phyloP scores from a whole-genome alignment of 2,113 vertebrate genomes.

The Engystomops pustulosus region DNA sequence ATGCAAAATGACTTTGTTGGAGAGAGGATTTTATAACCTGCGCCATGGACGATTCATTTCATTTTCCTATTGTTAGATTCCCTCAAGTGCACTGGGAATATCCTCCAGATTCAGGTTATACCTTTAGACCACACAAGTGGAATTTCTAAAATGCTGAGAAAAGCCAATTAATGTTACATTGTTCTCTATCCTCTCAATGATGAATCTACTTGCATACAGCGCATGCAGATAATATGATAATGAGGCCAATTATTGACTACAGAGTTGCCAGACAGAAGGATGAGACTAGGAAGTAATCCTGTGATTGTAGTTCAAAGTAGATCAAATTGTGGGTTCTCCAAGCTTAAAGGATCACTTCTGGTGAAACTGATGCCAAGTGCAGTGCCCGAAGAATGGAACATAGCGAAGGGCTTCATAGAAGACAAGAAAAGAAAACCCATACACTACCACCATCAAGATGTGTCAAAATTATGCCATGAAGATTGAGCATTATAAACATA shows the following conservation, averaged over 20 bases:
- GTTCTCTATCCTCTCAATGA: constrained; percentile 4
- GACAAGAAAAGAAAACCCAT: too few relatives aligned
- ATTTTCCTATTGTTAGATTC: constrained; percentile 15
- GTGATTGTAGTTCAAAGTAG: not conserved
- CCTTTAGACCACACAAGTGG: not conserved
- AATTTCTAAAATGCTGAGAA: not conserved
- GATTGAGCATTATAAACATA: too few relatives aligned
- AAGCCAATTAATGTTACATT: constrained; percentile 12
- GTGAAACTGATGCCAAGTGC: not conserved
- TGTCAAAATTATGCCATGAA: too few relatives aligned
- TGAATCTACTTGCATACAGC: not conserved
- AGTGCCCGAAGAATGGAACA: not conserved
- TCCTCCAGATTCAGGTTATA: constrained; percentile 14
- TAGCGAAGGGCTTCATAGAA: too few relatives aligned
- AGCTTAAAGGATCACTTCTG: not conserved
- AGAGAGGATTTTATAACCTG: not conserved
- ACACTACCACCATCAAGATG: too few relatives aligned
- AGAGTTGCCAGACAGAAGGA: not conserved
- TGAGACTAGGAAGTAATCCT: not conserved
- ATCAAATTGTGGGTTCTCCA: too few relatives aligned
- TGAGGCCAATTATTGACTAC: not conserved
- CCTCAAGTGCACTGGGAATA: not conserved
- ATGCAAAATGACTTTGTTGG: not conserved
- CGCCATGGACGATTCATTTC: not conserved
- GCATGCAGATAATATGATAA: not conserved